Conservation (phyloP, 2,113 vertebrate genomes). For the Pomatostomus ruficeps region DNA sequence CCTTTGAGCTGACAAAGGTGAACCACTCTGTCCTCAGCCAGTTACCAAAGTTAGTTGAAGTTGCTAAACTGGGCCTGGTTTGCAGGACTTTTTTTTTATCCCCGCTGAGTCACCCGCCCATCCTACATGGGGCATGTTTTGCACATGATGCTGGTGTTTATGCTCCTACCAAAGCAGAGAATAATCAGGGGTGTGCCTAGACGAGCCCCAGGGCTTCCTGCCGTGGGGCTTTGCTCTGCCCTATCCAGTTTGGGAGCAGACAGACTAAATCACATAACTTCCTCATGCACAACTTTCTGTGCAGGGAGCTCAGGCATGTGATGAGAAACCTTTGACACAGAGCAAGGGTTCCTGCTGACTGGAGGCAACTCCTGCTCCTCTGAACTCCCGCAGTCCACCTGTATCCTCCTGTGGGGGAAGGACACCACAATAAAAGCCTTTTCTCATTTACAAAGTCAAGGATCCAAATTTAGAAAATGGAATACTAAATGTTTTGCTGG, state of each 20-base stretch:
- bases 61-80: background rate
- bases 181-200: constrained; percentile 45
- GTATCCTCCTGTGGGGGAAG: background rate
- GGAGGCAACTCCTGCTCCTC: background rate
- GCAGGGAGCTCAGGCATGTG: background rate
- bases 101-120: background rate
- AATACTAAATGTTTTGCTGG: background rate
- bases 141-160: background rate
- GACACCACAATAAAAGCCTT: background rate
- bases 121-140: background rate
- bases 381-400: background rate
- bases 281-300: background rate
- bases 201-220: constrained; percentile 23
- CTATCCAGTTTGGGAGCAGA: background rate
- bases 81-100: background rate
- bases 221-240: background rate
- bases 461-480: background rate
- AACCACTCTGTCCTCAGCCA: background rate
- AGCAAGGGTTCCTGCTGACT: background rate
- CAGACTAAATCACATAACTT: background rate
- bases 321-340: background rate
- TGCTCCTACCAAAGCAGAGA: background rate
- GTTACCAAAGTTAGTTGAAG: background rate
- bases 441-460: background rate
- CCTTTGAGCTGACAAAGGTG: background rate